Conservation (phyloP, 2,888 invertebrate genomes). For the Aphodius granarius region DNA sequence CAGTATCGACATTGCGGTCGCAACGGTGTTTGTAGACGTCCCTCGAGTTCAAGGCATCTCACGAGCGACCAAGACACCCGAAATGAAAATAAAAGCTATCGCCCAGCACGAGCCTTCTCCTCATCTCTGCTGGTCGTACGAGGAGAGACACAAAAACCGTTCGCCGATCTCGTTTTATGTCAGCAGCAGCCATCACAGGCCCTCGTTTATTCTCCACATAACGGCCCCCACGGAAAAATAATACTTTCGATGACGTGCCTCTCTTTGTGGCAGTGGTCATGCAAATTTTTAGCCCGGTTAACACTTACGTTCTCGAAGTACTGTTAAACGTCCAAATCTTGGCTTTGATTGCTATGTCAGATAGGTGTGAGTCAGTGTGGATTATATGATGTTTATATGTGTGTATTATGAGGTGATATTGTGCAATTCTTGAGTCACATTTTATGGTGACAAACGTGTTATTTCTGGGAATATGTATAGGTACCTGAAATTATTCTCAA, state of each 20-base stretch:
- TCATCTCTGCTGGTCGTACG: not conserved
- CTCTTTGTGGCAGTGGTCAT: not conserved
- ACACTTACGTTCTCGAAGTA: not conserved
- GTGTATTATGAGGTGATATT: too few relatives aligned
- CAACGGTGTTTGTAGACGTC: not conserved
- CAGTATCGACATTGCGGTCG: not conserved
- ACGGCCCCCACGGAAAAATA: not conserved
- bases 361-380: too few relatives aligned
- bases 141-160: not conserved
- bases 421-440: too few relatives aligned
- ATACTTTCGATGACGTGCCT: not conserved
- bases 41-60: not conserved
- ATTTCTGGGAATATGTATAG: too few relatives aligned
- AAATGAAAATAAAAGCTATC: not conserved
- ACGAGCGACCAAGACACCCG: not conserved
- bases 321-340: not conserved
- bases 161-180: not conserved
- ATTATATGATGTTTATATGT: too few relatives aligned
- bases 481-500: too few relatives aligned
- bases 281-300: not conserved
- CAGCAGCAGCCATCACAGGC: not conserved
- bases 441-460: too few relatives aligned
- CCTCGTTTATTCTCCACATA: not conserved
- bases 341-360: too few relatives aligned
- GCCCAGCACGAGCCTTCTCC: not conserved